Percentiles rank a stretch among this genome's conserved stretches.
These are phyloP conservation scores for Ooceraea biroi DNA, from an alignment of 1,140 invertebrate species.

Conservation along the genomic window DNA sequence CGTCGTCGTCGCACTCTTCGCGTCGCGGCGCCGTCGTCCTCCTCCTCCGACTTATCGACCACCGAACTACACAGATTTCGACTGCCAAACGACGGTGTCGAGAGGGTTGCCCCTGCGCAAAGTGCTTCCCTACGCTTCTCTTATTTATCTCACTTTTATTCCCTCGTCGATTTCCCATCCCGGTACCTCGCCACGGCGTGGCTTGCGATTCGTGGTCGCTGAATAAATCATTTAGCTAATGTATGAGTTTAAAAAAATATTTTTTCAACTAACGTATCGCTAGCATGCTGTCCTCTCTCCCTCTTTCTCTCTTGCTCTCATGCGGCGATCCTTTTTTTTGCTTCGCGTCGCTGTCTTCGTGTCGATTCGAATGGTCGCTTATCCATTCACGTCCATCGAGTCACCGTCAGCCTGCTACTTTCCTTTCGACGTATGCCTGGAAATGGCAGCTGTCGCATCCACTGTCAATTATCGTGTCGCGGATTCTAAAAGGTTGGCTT, in stretches of 20 bases:
- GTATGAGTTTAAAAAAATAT: neutral
- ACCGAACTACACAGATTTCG: neutral
- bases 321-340: slow-evolving; percentile 40
- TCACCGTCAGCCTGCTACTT: slow-evolving; percentile 69
- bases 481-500: slow-evolving; percentile 63
- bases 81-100: neutral
- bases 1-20: neutral
- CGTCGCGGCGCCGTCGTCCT: neutral
- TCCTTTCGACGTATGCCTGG: slow-evolving; percentile 68
- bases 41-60: slow-evolving; percentile 9
- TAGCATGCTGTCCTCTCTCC: too few species aligned
- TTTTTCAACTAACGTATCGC: slow-evolving; percentile 14
- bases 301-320: neutral
- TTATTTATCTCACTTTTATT: neutral
- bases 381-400: slow-evolving; percentile 73
- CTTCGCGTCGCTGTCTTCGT: slow-evolving; percentile 56
- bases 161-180: neutral
- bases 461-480: slow-evolving; percentile 63
- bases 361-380: slow-evolving; percentile 68
- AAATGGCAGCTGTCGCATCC: slow-evolving; percentile 64
- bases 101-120: neutral
- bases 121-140: neutral
- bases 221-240: neutral
- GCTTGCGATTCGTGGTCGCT: neutral
- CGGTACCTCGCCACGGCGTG: too few species aligned